Percentiles rank a stretch among this genome's conserved stretches.
phyloP scores from a whole-genome alignment of 2,113 vertebrate species.

The Callocephalon fimbriatum region DNA sequence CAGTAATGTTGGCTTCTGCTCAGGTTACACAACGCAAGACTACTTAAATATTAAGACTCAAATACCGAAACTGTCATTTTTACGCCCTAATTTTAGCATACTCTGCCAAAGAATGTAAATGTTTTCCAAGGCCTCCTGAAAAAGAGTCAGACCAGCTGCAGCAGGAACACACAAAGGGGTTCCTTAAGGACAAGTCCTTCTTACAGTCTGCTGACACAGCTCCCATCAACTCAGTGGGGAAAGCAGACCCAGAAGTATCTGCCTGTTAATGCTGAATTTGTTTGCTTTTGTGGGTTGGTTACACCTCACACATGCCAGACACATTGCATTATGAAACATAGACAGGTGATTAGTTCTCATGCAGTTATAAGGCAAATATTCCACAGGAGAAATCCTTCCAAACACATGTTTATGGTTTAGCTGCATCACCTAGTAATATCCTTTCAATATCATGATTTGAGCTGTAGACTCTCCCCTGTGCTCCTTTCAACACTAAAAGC shows the following conservation, averaged over 20 bases:
- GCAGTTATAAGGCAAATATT: background rate
- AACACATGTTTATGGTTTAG: background rate
- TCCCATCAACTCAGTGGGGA: background rate
- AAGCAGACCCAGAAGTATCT: background rate
- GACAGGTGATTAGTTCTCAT: background rate
- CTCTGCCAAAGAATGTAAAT: background rate
- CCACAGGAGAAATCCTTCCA: background rate
- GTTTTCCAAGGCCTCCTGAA: background rate
- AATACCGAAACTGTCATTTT: background rate
- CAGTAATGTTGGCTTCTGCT: background rate
- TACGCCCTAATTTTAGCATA: background rate
- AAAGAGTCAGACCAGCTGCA: slow-evolving; percentile 20
- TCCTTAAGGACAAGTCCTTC: slow-evolving; percentile 55
- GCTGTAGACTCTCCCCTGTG: background rate
- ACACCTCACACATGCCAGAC: background rate
- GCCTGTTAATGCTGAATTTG: background rate
- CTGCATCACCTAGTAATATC: background rate
- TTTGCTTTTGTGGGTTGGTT: background rate
- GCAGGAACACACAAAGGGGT: slow-evolving; percentile 31
- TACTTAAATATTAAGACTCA: background rate
- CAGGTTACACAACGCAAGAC: background rate
- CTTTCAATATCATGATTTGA: background rate
- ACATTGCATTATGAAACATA: background rate
- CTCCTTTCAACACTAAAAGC: background rate
- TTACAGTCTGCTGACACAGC: background rate